These are phyloP conservation scores for Drosophila paramelanica DNA, from an alignment of 2,888 invertebrate species.

Conservation along the genomic window DNA sequence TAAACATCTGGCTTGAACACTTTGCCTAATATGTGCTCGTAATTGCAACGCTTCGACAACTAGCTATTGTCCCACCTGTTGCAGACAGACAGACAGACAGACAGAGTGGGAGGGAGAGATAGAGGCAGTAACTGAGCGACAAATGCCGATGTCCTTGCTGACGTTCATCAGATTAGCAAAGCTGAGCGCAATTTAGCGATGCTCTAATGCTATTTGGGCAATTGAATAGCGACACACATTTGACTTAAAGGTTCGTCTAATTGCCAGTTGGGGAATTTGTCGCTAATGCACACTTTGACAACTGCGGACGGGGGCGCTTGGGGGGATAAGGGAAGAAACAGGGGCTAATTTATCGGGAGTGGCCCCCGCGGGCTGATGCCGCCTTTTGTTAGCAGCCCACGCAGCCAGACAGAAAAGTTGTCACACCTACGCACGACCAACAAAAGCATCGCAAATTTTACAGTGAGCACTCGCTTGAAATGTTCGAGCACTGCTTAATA, in stretches of 20 bases:
- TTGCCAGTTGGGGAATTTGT: constrained; percentile 8
- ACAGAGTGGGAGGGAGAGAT: too few relatives aligned
- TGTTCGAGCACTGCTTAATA: too few relatives aligned
- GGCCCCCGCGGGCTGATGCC: constrained; percentile 5
- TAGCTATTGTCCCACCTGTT: constrained; percentile 7
- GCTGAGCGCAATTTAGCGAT: constrained; percentile 7
- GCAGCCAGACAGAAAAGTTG: constrained; percentile 31
- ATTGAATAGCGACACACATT: constrained; percentile 17
- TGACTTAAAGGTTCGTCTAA: background rate
- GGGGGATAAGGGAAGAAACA: background rate
- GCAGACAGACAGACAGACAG: background rate
- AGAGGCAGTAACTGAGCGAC: background rate
- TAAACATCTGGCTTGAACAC: background rate
- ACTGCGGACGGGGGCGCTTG: background rate
- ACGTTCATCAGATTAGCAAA: constrained; percentile 6
- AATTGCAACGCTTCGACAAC: constrained; percentile 1
- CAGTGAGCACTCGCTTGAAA: constrained; percentile 30
- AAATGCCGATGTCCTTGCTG: background rate
- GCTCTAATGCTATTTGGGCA: constrained; percentile 12
- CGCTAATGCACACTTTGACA: constrained; percentile 19
- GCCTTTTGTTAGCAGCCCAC: constrained; percentile 37
- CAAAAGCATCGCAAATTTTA: constrained; percentile 27
- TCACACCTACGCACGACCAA: constrained; percentile 40
- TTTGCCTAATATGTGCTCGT: background rate
- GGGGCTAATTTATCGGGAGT: constrained; percentile 19